A percentile compares a stretch with the other conserved stretches of the same genome.
These are phyloP conservation scores for Microcebus ravelobensis DNA, from an alignment of 2,113 vertebrate genomes.

Conservation along the genomic window DNA sequence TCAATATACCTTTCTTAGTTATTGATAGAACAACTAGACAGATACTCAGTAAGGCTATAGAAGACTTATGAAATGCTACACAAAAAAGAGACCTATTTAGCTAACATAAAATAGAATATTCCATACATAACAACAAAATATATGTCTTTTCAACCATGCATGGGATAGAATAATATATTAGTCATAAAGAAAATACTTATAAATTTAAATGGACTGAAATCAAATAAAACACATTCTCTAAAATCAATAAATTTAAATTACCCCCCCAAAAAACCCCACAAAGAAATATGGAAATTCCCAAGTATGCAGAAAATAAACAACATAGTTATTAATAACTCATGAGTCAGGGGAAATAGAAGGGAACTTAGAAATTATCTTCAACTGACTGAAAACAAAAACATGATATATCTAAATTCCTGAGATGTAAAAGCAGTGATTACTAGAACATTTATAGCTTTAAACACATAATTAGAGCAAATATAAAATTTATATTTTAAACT, in stretches of 20 bases:
- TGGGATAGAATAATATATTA: not conserved
- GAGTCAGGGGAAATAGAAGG: not conserved
- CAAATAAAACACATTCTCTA: not conserved
- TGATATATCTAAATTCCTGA: not conserved
- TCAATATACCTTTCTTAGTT: not conserved
- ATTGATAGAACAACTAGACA: not conserved
- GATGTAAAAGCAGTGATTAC: not conserved
- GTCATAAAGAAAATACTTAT: not conserved
- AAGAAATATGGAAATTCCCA: not conserved
- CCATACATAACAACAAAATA: not conserved
- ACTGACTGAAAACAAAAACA: not conserved
- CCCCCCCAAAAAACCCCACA: too few relatives aligned
- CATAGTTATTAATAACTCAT: not conserved
- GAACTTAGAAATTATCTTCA: not conserved
- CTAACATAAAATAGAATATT: not conserved
- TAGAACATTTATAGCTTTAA: not conserved
- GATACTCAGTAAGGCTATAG: not conserved
- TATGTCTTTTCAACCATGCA: not conserved
- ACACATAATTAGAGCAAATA: not conserved
- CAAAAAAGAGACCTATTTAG: not conserved
- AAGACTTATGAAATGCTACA: too few relatives aligned
- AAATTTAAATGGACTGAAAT: not conserved
- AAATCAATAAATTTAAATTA: not conserved
- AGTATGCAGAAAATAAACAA: not conserved
- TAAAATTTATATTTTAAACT: not conserved